phyloP scores from a whole-genome alignment of 2,888 invertebrate species.

The Leuctra nigra region DNA sequence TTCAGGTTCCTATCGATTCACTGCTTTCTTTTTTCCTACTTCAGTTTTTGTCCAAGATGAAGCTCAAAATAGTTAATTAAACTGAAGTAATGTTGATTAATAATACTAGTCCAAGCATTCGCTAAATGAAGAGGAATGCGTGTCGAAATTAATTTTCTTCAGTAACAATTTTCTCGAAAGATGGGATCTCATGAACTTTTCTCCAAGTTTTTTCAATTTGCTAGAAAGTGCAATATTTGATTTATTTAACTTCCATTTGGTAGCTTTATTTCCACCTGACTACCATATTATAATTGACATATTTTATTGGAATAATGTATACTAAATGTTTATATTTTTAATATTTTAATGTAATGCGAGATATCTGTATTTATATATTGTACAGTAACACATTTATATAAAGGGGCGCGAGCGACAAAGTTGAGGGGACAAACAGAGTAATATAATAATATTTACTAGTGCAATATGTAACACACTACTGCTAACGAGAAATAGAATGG shows the following conservation, averaged over 20 bases:
- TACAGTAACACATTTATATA: too few species aligned
- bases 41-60: slow-evolving; percentile 66
- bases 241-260: background rate
- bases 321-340: background rate
- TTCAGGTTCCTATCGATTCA: slow-evolving; percentile 82
- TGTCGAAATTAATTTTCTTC: background rate
- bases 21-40: slow-evolving; percentile 81
- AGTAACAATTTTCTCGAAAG: background rate
- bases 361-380: too few species aligned
- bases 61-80: background rate
- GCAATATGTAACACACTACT: too few species aligned
- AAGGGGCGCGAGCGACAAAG: too few species aligned
- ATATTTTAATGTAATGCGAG: too few species aligned
- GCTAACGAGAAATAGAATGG: too few species aligned
- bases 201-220: background rate
- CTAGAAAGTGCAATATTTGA: background rate
- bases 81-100: background rate
- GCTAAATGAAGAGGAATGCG: background rate
- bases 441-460: too few species aligned
- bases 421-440: too few species aligned
- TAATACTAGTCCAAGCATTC: slow-evolving; percentile 11
- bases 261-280: background rate
- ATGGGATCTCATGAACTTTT: background rate
- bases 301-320: too few species aligned
- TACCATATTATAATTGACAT: too few species aligned